Base-by-base conservation (phyloP, 2,113 vertebrate genomes). In the Oncorhynchus mykiss region DNA sequence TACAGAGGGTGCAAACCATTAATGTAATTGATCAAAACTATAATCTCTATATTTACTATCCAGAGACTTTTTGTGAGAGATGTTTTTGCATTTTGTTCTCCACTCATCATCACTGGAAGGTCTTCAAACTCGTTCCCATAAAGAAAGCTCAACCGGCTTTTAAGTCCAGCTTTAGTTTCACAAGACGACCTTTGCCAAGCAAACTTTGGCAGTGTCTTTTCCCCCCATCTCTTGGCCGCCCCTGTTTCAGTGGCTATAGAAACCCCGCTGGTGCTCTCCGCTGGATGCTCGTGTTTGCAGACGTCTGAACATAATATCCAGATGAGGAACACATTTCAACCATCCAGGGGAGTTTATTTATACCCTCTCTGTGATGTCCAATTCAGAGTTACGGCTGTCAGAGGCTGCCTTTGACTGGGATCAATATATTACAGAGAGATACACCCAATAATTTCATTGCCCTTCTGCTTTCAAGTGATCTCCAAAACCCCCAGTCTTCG, bases 241-340 rank as follows among this genome's bases (percentile, higher is more conserved):
- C 45, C 67, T 18, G 34, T 51, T 70, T 65, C 71, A 64, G 71
- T 71, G 68, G 71, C 79, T 80, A 71, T 71, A 71, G 73, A 68
- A 78, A 57, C 71, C 83, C 72, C 20, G 16, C 78, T 64, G 78
- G 25, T 67, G 48, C 34, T 11, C 71, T 71, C 75, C 60, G 72
- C 31, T 59, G 57, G 76, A 78, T 31, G 74, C 78, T 72, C 74
- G 80, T 87, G 59, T 79, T 71, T 49, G 45, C 80, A 84, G 82
- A 82, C 83, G 84, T 78, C 82, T 54, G 48, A 64, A 87, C 75
- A 80, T 78, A 27, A n/a, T 71, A 67, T 75, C 76, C 85, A 83
- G 78, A 75, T 87, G 79, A 74, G 11, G 74, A 67, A 66, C 79
- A 84, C 74, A 65, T 54, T 59, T 60, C 74, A 70, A 27, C 20